phyloP scores from a whole-genome alignment of 2,888 invertebrate species.

The Argyresthia goedartella region DNA sequence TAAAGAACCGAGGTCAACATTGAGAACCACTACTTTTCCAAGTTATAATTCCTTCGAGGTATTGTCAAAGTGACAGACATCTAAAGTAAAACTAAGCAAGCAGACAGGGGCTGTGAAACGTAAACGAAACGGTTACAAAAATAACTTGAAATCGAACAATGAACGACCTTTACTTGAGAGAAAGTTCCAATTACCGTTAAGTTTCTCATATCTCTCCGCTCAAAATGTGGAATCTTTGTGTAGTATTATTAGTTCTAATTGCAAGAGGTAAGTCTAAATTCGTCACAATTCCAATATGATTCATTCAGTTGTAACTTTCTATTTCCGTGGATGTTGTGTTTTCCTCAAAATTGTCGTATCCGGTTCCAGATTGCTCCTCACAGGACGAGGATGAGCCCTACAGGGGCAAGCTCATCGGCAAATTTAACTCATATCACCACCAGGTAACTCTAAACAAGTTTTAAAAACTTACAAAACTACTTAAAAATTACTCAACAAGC shows the following conservation, averaged over 20 bases:
- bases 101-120: neutral
- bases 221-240: constrained; percentile 1
- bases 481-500: neutral
- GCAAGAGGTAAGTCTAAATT: constrained; percentile 1
- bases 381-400: constrained; percentile 81
- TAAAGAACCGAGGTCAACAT: too few relatives aligned
- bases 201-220: neutral
- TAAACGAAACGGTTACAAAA: neutral
- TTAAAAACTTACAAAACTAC: neutral
- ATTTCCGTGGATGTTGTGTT: constrained; percentile 7
- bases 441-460: constrained; percentile 49
- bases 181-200: neutral
- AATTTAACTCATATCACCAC: constrained; percentile 91
- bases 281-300: constrained; percentile 6
- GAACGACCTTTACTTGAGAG: neutral
- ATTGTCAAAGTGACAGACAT: neutral
- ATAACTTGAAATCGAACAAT: neutral
- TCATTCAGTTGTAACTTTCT: constrained; percentile 1
- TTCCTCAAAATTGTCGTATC: constrained; percentile 19
- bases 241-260: constrained; percentile 1
- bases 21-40: too few relatives aligned
- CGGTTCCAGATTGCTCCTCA: constrained; percentile 35
- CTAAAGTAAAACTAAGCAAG: neutral
- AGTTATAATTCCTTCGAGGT: too few relatives aligned
- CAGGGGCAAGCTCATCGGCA: constrained; percentile 84